These are phyloP conservation scores for Premnoplex brunnescens DNA, from an alignment of 2,797 vertebrate genomes.

Conservation along the genomic window DNA sequence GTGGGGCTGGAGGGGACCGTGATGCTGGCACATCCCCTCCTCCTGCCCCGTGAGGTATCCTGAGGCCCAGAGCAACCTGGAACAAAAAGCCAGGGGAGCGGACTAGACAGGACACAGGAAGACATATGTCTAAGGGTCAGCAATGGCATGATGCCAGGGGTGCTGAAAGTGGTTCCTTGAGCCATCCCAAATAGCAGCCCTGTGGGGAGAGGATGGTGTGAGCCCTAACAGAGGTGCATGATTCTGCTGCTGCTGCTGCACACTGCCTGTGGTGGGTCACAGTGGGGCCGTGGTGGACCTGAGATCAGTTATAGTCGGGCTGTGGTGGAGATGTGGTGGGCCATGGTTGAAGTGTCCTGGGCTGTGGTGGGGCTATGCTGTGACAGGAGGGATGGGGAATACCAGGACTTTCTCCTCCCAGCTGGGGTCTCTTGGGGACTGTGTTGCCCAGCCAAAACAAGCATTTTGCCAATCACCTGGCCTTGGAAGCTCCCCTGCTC, in stretches of 20 bases:
- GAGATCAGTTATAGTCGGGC: background rate
- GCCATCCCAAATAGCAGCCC: background rate
- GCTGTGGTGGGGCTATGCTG: background rate
- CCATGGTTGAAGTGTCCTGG: no score
- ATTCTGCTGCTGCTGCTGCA: background rate
- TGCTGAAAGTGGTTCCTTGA: background rate
- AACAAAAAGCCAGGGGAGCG: background rate
- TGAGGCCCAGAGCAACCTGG: background rate
- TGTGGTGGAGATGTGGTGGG: background rate
- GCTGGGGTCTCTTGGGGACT: background rate
- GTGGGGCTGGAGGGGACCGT: background rate
- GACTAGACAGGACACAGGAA: background rate
- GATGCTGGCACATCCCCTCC: background rate
- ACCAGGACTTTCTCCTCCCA: background rate
- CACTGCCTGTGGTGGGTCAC: background rate
- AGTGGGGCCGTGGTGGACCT: background rate
- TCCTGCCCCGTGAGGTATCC: background rate
- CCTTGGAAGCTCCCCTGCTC: background rate
- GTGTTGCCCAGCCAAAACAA: accelerated
- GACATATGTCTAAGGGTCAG: background rate
- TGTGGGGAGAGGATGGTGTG: background rate
- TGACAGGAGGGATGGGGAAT: background rate
- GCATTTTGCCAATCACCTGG: background rate
- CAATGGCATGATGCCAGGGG: accelerated
- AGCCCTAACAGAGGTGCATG: background rate